phyloP scores from a whole-genome alignment of 2,888 invertebrate species.

The Hydrotaea diabolus region DNA sequence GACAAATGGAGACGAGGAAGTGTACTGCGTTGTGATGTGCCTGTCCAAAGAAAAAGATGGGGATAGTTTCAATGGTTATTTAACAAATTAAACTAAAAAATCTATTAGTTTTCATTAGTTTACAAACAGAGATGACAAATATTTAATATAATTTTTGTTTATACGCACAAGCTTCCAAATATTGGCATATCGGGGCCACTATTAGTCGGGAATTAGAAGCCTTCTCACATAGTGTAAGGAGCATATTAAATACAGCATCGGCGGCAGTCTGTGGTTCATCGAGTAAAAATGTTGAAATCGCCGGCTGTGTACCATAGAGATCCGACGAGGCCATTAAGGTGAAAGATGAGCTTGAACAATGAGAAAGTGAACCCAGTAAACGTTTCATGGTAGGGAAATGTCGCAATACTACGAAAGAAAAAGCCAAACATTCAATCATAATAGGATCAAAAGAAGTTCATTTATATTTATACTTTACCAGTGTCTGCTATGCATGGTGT shows the following conservation, averaged over 20 bases:
- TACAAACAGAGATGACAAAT: too few species aligned
- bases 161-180: conserved; percentile 82
- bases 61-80: neutral
- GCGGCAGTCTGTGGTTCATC: conserved; percentile 89
- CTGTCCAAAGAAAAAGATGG: conserved; percentile 68
- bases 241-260: conserved; percentile 93
- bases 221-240: conserved; percentile 88
- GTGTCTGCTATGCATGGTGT: conserved; percentile 89
- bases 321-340: conserved; percentile 84
- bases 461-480: conserved; percentile 79
- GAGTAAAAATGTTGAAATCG: conserved; percentile 74
- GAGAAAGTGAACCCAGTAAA: conserved; percentile 89
- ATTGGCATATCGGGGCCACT: conserved; percentile 89
- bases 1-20: conserved; percentile 84
- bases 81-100: too few species aligned
- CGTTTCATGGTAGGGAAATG: conserved; percentile 91
- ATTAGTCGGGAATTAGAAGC: conserved; percentile 89
- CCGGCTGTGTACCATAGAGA: conserved; percentile 78
- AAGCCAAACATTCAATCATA: neutral
- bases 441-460: neutral
- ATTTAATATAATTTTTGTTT: too few species aligned
- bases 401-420: conserved; percentile 83
- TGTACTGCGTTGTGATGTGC: conserved; percentile 78
- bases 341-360: conserved; percentile 87
- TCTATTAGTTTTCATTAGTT: too few species aligned